Evolutionary conservation across 2,113 vertebrate genomes (phyloP), one percentile per base, ranked within the genome.

Genomic region (Casuarius casuarius): DNA sequence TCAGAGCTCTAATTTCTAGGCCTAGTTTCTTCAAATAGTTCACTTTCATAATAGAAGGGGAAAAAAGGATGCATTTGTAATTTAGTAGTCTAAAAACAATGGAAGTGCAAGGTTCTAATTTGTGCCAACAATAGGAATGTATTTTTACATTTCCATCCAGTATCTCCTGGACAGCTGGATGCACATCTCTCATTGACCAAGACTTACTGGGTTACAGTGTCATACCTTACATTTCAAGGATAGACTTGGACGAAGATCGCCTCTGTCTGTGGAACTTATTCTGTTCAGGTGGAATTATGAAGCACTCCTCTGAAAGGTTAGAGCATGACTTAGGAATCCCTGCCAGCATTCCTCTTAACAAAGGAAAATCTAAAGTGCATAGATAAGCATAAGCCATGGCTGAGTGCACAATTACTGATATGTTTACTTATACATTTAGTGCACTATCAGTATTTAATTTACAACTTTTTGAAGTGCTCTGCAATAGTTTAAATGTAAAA

Each of bases 321-420:
- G 25, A 11, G 33, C 18, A 62, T 38, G 22, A 61, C 8, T 72
- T 82, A 21, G 18, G 52, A 94, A 59, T 80, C 21, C 14, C 31
- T 80, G 59, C 40, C 52, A 77, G 15, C 9, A 62, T 67, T 67
- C 22, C n/a, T 78, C 42, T 80, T 63, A 82, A 65, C n/a, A 72
- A 49, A 90, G 66, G 40, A 38, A 83, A 83, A 90, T 74, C n/a
- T 67, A 11, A 92, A 84, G 35, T 84, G 65, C 72, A 71, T 40
- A 56, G 28, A n/a, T 86, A 28, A 89, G 67, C 66, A 40, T 35
- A 87, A 79, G 25, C 23, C n/a, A 44, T 2, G 6, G 46, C n/a
- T 90, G 79, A 94, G 38, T 74, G 51, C 51, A 92, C 56, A 95
- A 88, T 61, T 86, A 79, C 75, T 84, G 95, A 78, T 80, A 84